Base-by-base conservation (phyloP, 2,888 invertebrate genomes). In the Aricia artaxerxes region DNA sequence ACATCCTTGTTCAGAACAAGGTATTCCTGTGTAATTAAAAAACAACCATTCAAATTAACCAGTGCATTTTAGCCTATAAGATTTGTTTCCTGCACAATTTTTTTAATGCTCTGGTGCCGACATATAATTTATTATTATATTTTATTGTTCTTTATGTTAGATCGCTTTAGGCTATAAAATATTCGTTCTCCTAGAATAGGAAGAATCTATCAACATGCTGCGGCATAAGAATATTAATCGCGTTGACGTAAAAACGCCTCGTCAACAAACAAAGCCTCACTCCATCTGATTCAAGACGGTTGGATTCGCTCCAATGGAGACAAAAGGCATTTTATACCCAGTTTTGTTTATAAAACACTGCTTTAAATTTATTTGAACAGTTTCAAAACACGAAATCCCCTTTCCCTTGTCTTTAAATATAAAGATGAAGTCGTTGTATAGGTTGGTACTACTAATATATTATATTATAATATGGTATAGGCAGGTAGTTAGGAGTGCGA, bases 21-120 rank as follows among this genome's bases (percentile, higher is more conserved):
- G 82, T 87, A 84, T 78, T 16, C 83, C 77, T 80, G 81, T 81
- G 82, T 87, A 90, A 92, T 91, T 91, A 91, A 85, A 40, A 85
- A 83, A 82, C 87, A 91, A 91, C 92, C 88, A 90, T 91, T 89
- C 90, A 90, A 24, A 24, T 24, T 24, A 24, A 24, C 24, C 24
- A 9, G 6, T 40, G 40, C 4, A 40, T 5, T 4, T 5, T 4
- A 5, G 5, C 6, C 40, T 40, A 40, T 40, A 6, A 0, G 49
- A 49, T 49, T 49, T 49, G 49, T 9, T 9, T 49, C 49, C 49
- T 49, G 9, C 49, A 9, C 49, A 0, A 49, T 49, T 9, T 2
- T 1, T 2, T 44, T 6, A 40, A 6, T 40, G 6, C 40, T 16
- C 1, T 53, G 53, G 1, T 53, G 53, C 3, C 53, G 53, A 53